Evolutionary conservation across 2,797 vertebrate genomes (phyloP).

Genomic region (Acrocephalus scirpaceus): DNA sequence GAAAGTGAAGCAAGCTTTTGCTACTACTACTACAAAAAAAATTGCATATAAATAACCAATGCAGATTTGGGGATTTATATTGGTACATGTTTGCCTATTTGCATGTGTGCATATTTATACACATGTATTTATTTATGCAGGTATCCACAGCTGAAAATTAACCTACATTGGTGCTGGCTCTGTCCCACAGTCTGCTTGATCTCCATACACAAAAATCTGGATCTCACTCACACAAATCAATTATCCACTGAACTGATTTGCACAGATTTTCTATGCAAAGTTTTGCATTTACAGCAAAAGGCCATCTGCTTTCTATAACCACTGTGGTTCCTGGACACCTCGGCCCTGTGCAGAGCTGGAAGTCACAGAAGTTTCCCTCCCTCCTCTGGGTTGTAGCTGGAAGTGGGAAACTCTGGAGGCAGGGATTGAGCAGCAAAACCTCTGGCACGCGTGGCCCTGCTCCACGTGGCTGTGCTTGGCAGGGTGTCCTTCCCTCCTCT

Average conservation of each 20-base stretch:
- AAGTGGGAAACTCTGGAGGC: not conserved
- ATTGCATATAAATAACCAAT: not conserved
- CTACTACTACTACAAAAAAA: not conserved
- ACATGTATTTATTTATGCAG: not conserved
- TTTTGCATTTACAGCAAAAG: not conserved
- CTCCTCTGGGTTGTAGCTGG: not conserved
- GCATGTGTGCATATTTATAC: not conserved
- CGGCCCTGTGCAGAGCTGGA: not conserved
- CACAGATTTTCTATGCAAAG: not conserved
- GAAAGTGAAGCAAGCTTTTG: not conserved
- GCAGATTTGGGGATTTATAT: not conserved
- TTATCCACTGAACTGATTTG: not conserved
- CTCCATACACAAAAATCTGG: not conserved
- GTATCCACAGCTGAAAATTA: not conserved
- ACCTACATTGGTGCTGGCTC: not conserved
- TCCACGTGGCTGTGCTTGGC: not conserved
- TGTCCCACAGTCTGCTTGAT: not conserved
- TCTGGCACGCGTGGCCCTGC: not conserved
- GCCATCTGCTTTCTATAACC: constrained; percentile 16
- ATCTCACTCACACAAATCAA: not conserved
- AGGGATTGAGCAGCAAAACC: not conserved
- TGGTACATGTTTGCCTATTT: not conserved
- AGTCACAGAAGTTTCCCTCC: not conserved
- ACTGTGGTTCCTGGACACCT: not conserved
- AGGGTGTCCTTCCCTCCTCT: not conserved